Percentiles rank a stretch among this genome's conserved stretches.
Evolutionary conservation across 2,797 vertebrate species (phyloP).

Genomic region (Bryconaethiops microstoma): DNA sequence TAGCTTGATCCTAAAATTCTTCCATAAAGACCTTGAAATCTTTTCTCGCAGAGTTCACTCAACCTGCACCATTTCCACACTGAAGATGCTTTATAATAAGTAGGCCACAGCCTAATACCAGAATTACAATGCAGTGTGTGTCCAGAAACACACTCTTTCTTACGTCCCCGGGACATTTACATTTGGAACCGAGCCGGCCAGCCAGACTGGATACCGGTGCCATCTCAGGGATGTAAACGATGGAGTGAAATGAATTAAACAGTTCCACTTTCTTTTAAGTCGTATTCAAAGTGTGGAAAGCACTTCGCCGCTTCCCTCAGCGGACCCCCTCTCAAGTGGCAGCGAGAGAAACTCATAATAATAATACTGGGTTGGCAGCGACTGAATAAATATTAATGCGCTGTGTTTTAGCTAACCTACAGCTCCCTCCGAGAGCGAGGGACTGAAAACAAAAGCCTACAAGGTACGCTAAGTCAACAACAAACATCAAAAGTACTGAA

Average conservation of each 20-base stretch:
- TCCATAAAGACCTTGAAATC: background rate
- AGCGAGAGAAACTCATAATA: slow-evolving; percentile 69
- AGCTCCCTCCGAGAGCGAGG: slow-evolving; percentile 45
- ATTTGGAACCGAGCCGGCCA: background rate
- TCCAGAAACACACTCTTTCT: background rate
- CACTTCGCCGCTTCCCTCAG: background rate
- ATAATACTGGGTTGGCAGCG: slow-evolving; percentile 66
- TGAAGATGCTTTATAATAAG: background rate
- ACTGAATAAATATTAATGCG: slow-evolving; percentile 80
- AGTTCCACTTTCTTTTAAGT: slow-evolving; percentile 29
- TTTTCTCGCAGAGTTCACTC: background rate
- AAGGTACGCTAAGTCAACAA: slow-evolving; percentile 79
- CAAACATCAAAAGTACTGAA: slow-evolving; percentile 80
- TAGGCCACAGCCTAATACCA: background rate
- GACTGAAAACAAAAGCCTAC: slow-evolving; percentile 72
- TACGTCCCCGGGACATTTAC: background rate
- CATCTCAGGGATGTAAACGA: slow-evolving; percentile 16
- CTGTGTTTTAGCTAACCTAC: slow-evolving; percentile 67
- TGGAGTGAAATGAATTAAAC: slow-evolving; percentile 35
- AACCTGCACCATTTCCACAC: background rate
- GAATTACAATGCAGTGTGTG: background rate
- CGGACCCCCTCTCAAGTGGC: slow-evolving; percentile 67
- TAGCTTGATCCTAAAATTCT: too few species aligned
- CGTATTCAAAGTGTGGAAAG: slow-evolving; percentile 10
- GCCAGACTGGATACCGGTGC: background rate